Conservation (phyloP, 2,113 vertebrate species). For the Clarias batrachus region DNA sequence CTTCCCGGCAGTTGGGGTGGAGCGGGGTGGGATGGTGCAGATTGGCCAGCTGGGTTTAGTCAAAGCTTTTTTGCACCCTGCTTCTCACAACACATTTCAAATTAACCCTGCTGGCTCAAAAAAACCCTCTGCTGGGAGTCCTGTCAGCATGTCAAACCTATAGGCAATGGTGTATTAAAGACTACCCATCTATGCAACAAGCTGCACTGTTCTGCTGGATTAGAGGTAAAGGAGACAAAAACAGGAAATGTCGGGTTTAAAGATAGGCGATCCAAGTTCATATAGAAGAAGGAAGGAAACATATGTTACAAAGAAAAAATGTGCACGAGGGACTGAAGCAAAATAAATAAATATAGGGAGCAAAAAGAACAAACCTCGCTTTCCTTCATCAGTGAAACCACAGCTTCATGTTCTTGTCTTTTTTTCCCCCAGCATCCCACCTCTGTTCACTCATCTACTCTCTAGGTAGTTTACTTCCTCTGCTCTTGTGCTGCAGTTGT, state of each 20-base stretch:
- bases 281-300: conserved; percentile 17
- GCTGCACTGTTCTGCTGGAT: not conserved
- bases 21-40: not conserved
- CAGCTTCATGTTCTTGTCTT: conserved; percentile 48
- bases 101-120: conserved; percentile 56
- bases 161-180: conserved; percentile 49
- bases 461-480: conserved; percentile 45
- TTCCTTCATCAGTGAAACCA: conserved; percentile 33
- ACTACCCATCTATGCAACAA: conserved; percentile 36
- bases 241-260: not conserved
- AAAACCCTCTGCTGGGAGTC: conserved; percentile 40
- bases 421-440: conserved; percentile 37
- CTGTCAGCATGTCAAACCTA: conserved; percentile 41
- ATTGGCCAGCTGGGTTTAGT: conserved; percentile 56
- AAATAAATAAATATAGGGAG: conserved; percentile 34
- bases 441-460: conserved; percentile 30
- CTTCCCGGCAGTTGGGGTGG: conserved; percentile 27
- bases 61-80: conserved; percentile 56
- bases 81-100: conserved; percentile 58
- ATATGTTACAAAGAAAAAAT: not conserved
- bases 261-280: not conserved
- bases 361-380: conserved; percentile 41
- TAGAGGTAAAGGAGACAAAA: not conserved
- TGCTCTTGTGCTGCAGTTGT: conserved; percentile 61
- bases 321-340: not conserved